phyloP scores from a whole-genome alignment of 2,797 vertebrate species.

The Eurystomus glaucurus region DNA sequence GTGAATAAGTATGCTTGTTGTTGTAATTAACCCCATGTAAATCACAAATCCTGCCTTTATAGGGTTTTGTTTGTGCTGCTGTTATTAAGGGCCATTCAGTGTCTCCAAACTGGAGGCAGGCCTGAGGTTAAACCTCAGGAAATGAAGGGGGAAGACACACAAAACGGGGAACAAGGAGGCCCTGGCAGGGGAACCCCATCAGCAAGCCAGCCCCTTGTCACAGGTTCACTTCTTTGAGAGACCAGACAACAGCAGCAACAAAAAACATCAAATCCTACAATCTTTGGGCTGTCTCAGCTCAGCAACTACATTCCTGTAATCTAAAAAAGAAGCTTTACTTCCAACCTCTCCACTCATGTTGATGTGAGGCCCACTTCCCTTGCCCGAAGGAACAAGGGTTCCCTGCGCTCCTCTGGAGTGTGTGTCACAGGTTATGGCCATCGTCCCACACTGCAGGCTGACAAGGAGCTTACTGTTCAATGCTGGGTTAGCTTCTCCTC shows the following conservation, averaged over 20 bases:
- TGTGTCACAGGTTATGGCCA: accelerated
- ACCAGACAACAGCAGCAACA: background rate
- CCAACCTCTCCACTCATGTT: background rate
- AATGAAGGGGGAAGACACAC: background rate
- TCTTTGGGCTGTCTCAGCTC: background rate
- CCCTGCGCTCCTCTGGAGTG: background rate
- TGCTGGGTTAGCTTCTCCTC: background rate
- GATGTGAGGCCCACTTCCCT: accelerated
- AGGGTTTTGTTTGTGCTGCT: conserved; percentile 38
- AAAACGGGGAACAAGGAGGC: background rate
- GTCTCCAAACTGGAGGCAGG: conserved; percentile 31
- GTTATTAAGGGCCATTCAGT: conserved; percentile 28
- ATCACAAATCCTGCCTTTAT: conserved; percentile 47
- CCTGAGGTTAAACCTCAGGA: background rate
- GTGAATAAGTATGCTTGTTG: conserved; percentile 66
- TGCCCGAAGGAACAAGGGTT: background rate
- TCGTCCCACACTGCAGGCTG: background rate
- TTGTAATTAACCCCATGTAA: conserved; percentile 59
- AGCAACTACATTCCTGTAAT: background rate
- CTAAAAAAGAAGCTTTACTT: background rate
- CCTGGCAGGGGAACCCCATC: background rate
- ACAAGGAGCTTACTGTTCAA: accelerated
- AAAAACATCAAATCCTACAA: accelerated
- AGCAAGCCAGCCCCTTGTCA: background rate
- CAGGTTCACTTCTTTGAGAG: background rate